Base-by-base conservation (phyloP, 2,888 invertebrate species). In the Scrobipalpa atriplicella region DNA sequence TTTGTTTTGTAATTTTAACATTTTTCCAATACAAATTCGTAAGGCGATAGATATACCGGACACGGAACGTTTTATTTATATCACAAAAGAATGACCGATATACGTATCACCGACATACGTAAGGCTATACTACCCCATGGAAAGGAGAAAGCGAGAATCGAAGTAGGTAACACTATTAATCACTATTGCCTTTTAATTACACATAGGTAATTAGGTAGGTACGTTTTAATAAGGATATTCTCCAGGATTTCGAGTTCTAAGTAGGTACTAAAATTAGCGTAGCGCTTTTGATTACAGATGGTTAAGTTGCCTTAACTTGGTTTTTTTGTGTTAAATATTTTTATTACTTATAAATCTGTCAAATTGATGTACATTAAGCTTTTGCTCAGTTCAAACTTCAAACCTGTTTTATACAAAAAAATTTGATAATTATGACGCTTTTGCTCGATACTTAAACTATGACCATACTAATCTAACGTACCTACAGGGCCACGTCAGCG, bases 11-110 rank as follows among this genome's bases (percentile, higher is more conserved):
- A 3, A 29, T 29, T 29, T 29, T 29, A 29, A 3, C 2, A 29
- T 29, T 29, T 29, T 29, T 29, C 29, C 29, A 29, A 29, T 29
- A 29, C 29, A 3, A 29, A 2, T 3, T 29, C 5, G 29, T 29
- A 29, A 3, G 29, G 29, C 29, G 29, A 82, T 81, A 83, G 84
- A 86, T 86, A 82, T 85, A 79, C 86, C 89, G 88, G 89, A 89
- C 89, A 83, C 74, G 78, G 78, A 73, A 74, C 71, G 70, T 74
- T 74, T 83, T 83, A 87, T 87, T 82, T 84, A 77, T 75, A 78
- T 78, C 81, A 80, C 81, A 75, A 76, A 73, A 73, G 74, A 78
- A 80, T 77, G 74, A 73, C 76, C 73, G 81, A 78, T 84, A 78
- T 85, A 86, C 85, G 83, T 82, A 81, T 82, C 80, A 78, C 80